Conservation (phyloP, 2,113 vertebrate genomes). For the Hassar affinis region DNA sequence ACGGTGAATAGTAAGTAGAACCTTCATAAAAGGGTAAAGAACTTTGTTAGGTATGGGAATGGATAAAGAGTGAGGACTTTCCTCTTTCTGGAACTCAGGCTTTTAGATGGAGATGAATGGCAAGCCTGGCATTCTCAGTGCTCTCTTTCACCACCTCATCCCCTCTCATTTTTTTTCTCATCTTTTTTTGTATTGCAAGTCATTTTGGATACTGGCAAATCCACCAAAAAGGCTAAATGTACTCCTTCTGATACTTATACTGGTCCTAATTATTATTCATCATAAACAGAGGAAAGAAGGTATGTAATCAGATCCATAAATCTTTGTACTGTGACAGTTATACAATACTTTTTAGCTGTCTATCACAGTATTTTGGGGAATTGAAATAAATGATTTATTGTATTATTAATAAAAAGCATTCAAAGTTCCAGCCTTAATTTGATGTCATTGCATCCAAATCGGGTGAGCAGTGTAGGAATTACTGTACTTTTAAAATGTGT, state of each 20-base stretch:
- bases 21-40: slow-evolving; percentile 33
- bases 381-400: background rate
- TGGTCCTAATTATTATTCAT: background rate
- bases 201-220: background rate
- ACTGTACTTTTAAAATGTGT: background rate
- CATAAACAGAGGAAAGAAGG: background rate
- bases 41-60: slow-evolving; percentile 45
- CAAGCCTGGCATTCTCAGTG: slow-evolving; percentile 22
- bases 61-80: slow-evolving; percentile 20
- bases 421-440: background rate
- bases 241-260: background rate
- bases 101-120: slow-evolving; percentile 37
- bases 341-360: background rate
- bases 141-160: background rate
- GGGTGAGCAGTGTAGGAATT: background rate
- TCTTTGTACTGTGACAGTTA: background rate
- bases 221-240: background rate
- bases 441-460: background rate
- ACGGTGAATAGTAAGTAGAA: slow-evolving; percentile 29
- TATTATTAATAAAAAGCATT: no score
- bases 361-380: background rate
- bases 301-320: background rate
- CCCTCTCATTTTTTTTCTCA: background rate
- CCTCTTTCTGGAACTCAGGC: slow-evolving; percentile 22
- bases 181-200: background rate